Percentiles rank a stretch among this genome's conserved stretches.
phyloP scores from a whole-genome alignment of 30 jellyfish, hydroid and myxozoan genomes.

The Nemopilema nomurai region DNA sequence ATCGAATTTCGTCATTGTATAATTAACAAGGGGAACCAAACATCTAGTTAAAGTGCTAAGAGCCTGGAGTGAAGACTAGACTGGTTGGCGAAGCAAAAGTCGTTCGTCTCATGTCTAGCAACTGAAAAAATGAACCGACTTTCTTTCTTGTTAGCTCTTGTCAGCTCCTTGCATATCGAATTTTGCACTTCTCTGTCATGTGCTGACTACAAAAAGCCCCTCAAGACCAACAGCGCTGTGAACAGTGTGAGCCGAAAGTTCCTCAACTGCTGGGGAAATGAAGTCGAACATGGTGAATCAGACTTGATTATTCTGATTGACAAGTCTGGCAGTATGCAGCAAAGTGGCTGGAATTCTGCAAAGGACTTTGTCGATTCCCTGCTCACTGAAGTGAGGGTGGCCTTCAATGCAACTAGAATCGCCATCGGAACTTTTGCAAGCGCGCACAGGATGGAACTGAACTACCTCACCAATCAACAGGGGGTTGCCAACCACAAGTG shows the following conservation, averaged over 20 bases:
- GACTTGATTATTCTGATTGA: conserved; percentile 89
- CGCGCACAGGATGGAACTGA: conserved; percentile 46
- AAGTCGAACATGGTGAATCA: conserved; percentile 85
- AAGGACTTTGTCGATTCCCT: conserved; percentile 75
- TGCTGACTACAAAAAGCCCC: conserved; percentile 28
- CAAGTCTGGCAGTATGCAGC: conserved; percentile 90
- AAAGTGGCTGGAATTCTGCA: conserved; percentile 77
- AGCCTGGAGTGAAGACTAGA: background rate
- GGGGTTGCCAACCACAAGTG: conserved; percentile 74
- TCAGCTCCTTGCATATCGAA: background rate
- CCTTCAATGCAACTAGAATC: conserved; percentile 93
- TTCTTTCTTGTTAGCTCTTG: background rate
- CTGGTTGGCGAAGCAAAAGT: background rate
- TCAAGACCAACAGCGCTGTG: conserved; percentile 32
- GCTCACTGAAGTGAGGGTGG: conserved; percentile 79
- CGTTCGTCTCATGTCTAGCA: background rate
- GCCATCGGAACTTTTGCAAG: conserved; percentile 86
- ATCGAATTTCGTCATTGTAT: background rate
- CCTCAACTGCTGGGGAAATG: conserved; percentile 88
- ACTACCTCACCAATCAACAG: conserved; percentile 75
- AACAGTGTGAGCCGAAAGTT: conserved; percentile 32
- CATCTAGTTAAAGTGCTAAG: background rate
- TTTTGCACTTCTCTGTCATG: conserved; percentile 7
- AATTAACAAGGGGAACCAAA: background rate
- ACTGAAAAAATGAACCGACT: conserved; percentile 1